phyloP scores from a whole-genome alignment of 2,797 vertebrate species.

The Esox masquinongy region DNA sequence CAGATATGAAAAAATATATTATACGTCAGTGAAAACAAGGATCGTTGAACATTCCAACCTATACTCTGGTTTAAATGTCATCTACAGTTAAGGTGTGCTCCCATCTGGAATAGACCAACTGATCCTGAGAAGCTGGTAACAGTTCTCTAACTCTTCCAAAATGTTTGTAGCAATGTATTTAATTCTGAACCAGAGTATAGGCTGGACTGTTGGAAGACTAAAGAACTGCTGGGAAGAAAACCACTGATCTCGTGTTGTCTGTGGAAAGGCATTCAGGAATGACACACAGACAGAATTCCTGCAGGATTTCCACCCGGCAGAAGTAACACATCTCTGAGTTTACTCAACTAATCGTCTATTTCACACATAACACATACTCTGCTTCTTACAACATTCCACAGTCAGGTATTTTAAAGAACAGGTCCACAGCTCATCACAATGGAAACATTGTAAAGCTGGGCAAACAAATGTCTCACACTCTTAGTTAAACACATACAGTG shows the following conservation, averaged over 20 bases:
- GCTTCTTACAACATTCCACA: slow-evolving; percentile 21
- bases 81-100: background rate
- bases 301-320: slow-evolving; percentile 27
- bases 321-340: slow-evolving; percentile 42
- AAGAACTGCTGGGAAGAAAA: background rate
- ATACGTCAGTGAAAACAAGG: background rate
- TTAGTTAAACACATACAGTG: slow-evolving; percentile 42
- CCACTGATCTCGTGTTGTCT: slow-evolving; percentile 21
- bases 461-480: slow-evolving; percentile 45
- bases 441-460: slow-evolving; percentile 25
- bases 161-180: background rate
- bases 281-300: slow-evolving; percentile 28
- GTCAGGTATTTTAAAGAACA: slow-evolving; percentile 6
- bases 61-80: background rate
- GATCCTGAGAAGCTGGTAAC: background rate
- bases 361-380: slow-evolving; percentile 36
- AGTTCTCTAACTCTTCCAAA: background rate
- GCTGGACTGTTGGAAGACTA: slow-evolving; percentile 5
- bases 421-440: slow-evolving; percentile 20
- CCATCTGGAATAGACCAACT: background rate
- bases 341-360: slow-evolving; percentile 53
- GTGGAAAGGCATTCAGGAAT: slow-evolving; percentile 26
- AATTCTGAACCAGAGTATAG: background rate
- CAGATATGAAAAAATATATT: background rate
- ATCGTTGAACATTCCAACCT: background rate